Percentiles rank a stretch among this genome's conserved stretches.
Evolutionary conservation across 2,797 vertebrate genomes (phyloP).

Genomic region (Muraenolepis orangiensis): DNA sequence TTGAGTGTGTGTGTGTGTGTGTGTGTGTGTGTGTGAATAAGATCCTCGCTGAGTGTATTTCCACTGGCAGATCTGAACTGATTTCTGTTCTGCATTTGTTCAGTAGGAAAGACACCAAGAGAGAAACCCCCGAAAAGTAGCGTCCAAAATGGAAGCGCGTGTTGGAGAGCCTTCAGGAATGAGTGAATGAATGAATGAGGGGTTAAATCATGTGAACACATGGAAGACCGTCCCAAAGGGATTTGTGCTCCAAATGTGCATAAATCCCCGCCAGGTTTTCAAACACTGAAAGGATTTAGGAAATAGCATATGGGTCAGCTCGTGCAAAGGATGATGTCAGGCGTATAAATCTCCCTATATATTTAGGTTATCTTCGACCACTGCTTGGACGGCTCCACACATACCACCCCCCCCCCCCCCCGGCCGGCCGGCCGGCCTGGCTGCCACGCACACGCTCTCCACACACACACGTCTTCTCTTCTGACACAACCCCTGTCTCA

Average conservation of each 20-base stretch:
- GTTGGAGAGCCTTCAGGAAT: slow-evolving; percentile 1
- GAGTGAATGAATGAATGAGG: no score
- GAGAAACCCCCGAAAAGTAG: neutral
- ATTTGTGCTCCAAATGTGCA: slow-evolving; percentile 43
- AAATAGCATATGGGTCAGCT: slow-evolving; percentile 21
- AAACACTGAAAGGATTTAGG: slow-evolving; percentile 22
- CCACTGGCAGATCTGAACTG: slow-evolving; percentile 24
- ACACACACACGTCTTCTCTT: neutral
- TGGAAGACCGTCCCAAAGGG: slow-evolving; percentile 35
- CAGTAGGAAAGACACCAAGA: neutral
- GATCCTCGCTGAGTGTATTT: slow-evolving; percentile 22
- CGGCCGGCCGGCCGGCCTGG: no score
- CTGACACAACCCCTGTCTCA: neutral
- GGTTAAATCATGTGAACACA: neutral
- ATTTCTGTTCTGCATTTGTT: neutral
- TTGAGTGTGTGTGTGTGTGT: neutral
- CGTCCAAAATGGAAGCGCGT: slow-evolving; percentile 15
- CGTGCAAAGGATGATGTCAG: slow-evolving; percentile 41
- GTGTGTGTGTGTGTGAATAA: slow-evolving; percentile 6
- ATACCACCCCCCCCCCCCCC: no score
- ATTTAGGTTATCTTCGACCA: slow-evolving; percentile 30
- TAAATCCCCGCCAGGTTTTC: slow-evolving; percentile 17
- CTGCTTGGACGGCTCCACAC: slow-evolving; percentile 22
- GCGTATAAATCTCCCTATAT: slow-evolving; percentile 27
- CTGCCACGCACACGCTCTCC: neutral